These are phyloP conservation scores for Apis florea DNA, from an alignment of 1,140 invertebrate species.

Conservation along the genomic window DNA sequence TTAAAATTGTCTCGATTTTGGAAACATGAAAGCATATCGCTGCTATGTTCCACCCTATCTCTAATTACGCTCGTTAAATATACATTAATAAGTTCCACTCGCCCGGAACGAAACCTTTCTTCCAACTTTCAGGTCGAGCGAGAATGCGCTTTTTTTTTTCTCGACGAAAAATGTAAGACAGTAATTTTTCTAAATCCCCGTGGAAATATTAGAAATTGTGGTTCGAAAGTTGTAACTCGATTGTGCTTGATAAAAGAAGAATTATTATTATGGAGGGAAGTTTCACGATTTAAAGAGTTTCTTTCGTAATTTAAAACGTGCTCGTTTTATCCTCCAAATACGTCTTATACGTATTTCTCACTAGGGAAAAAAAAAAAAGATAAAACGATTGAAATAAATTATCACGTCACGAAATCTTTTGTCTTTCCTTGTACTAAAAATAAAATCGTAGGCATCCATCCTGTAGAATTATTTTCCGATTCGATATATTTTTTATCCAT, in stretches of 20 bases:
- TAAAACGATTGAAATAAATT: constrained; percentile 22
- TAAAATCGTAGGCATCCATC: background rate
- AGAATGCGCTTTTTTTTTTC: background rate
- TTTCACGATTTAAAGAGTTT: background rate
- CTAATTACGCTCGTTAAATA: constrained; percentile 55
- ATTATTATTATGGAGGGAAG: background rate
- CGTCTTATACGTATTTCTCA: background rate
- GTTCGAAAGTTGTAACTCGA: background rate
- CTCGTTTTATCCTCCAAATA: background rate
- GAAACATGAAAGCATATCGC: constrained; percentile 26
- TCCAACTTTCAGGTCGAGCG: background rate
- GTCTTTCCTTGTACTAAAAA: background rate
- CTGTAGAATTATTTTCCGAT: too few species aligned
- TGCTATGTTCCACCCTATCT: constrained; percentile 40
- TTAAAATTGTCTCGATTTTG: constrained; percentile 29
- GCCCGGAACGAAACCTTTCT: background rate
- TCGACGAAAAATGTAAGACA: background rate
- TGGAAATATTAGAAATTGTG: background rate
- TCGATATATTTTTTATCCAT: too few species aligned
- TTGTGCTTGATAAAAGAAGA: background rate
- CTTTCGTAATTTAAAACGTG: background rate
- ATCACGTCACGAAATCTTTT: background rate
- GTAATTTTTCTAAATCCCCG: background rate
- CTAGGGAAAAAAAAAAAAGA: background rate
- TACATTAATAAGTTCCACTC: constrained; percentile 27